A percentile compares a stretch with the other conserved stretches of the same genome.
Evolutionary conservation across 2,797 vertebrate genomes (phyloP).

Genomic region (Pseudochirops corinnae): DNA sequence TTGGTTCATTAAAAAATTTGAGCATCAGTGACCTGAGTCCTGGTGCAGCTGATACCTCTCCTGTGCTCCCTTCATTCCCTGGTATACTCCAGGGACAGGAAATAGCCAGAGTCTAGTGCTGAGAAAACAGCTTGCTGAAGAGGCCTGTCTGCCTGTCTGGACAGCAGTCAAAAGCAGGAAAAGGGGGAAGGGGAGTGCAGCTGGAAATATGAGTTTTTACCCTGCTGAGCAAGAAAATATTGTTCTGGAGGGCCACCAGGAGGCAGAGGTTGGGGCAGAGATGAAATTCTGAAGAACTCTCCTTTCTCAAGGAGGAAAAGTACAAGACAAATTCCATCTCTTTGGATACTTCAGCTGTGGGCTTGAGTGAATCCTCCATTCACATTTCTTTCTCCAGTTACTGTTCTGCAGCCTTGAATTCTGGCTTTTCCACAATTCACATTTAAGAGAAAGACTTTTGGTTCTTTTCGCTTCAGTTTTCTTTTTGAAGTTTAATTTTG

Average conservation of each 20-base stretch:
- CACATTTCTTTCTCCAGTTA: not conserved
- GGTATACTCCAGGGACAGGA: constrained; percentile 44
- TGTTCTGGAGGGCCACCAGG: constrained; percentile 55
- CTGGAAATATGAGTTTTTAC: constrained; percentile 61
- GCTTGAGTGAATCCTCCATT: not conserved
- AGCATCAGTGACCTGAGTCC: constrained; percentile 58
- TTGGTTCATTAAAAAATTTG: constrained; percentile 78
- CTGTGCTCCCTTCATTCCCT: constrained; percentile 34
- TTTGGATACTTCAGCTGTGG: not conserved
- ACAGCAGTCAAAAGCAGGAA: constrained; percentile 24
- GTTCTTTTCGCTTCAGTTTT: constrained; percentile 13
- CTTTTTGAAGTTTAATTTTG: constrained; percentile 50
- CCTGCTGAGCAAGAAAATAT: constrained; percentile 61
- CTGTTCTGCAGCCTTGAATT: not conserved
- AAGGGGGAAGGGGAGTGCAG: constrained; percentile 35
- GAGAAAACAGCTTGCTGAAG: constrained; percentile 60
- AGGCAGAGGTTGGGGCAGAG: constrained; percentile 59
- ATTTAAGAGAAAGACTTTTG: constrained; percentile 49
- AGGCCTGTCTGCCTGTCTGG: constrained; percentile 22
- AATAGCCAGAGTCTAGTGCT: constrained; percentile 38
- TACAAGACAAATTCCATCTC: constrained; percentile 40
- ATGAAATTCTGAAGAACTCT: constrained; percentile 63
- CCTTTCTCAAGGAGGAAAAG: constrained; percentile 56
- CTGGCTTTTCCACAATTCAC: constrained; percentile 18
- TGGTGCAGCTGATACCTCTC: constrained; percentile 25